phyloP scores from a whole-genome alignment of 2,888 invertebrate species.

The Epistrophella euchroma region DNA sequence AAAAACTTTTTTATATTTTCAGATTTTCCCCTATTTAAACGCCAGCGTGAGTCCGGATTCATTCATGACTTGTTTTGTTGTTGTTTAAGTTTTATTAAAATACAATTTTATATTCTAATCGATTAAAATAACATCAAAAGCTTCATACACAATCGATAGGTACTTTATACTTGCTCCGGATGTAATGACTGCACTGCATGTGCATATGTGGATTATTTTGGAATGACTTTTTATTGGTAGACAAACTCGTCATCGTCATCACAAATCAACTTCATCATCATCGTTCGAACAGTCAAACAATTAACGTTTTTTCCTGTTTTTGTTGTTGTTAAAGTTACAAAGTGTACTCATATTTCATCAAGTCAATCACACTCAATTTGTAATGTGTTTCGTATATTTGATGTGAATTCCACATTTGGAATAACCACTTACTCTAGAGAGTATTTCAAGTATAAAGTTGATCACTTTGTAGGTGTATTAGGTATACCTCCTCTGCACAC shows the following conservation, averaged over 20 bases:
- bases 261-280: neutral
- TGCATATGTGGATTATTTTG: conserved; percentile 1
- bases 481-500: neutral
- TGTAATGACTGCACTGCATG: neutral
- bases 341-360: conserved; percentile 5
- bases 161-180: conserved; percentile 18
- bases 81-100: neutral
- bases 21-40: conserved; percentile 36
- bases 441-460: conserved; percentile 5
- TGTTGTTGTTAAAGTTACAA: conserved; percentile 16
- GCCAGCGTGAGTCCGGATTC: conserved; percentile 46
- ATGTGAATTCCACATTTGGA: neutral
- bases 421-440: neutral
- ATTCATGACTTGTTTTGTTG: conserved; percentile 55
- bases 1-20: conserved; percentile 11
- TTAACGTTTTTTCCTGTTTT: neutral
- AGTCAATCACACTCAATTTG: neutral
- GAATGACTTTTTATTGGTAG: conserved; percentile 22
- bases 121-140: conserved; percentile 11
- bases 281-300: neutral
- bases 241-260: conserved; percentile 6
- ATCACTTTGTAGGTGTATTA: neutral
- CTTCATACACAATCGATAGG: neutral
- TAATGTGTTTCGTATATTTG: conserved; percentile 1
- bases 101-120: conserved; percentile 16